These are phyloP conservation scores for Antheraea yamamai DNA, from an alignment of 2,888 invertebrate species.

Conservation along the genomic window DNA sequence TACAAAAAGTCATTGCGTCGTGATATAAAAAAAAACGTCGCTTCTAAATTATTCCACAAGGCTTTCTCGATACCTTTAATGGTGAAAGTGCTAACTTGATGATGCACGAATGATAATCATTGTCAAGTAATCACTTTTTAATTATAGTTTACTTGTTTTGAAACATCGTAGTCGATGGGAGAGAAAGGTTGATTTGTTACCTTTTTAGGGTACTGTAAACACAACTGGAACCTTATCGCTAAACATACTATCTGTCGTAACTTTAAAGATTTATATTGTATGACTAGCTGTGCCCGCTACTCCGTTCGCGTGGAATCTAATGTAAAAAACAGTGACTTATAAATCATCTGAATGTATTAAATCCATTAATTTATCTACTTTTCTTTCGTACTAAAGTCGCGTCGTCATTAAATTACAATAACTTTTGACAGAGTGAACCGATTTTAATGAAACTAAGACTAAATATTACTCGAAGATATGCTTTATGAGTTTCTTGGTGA, in stretches of 20 bases:
- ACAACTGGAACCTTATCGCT: not conserved
- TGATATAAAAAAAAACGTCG: not conserved
- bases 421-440: too few relatives aligned
- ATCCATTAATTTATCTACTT: too few relatives aligned
- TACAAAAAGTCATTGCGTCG: too few relatives aligned
- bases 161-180: not conserved
- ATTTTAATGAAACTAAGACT: too few relatives aligned
- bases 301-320: too few relatives aligned
- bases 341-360: too few relatives aligned
- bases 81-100: slow-evolving; percentile 17
- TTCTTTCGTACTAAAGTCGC: too few relatives aligned
- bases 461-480: too few relatives aligned
- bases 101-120: not conserved
- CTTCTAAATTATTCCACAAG: not conserved
- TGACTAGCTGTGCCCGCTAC: too few relatives aligned
- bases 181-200: slow-evolving; percentile 6
- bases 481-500: too few relatives aligned
- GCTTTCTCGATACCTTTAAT: not conserved
- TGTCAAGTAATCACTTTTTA: slow-evolving; percentile 19
- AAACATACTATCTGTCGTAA: not conserved
- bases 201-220: not conserved
- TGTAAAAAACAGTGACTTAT: too few relatives aligned
- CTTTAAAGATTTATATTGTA: not conserved
- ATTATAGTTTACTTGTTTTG: slow-evolving; percentile 14
- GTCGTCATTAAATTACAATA: too few relatives aligned